Conservation (phyloP, 2,113 vertebrate species). For the Abramis brama region DNA sequence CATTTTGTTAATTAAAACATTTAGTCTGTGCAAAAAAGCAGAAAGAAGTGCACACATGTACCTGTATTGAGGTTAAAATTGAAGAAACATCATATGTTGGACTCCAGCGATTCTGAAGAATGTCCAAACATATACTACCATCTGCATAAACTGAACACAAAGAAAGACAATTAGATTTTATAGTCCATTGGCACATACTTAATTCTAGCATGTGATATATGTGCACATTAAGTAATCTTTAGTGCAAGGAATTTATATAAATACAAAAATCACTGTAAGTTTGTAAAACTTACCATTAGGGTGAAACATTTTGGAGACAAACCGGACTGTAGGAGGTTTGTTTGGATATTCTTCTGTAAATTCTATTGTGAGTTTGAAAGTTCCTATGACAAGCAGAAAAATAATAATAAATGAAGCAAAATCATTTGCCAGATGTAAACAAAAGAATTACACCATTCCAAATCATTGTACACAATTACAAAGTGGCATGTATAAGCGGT, state of each 20-base stretch:
- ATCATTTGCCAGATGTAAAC: neutral
- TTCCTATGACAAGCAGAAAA: slow-evolving; percentile 78
- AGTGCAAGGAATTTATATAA: neutral
- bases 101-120: slow-evolving; percentile 99
- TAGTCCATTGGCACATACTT: neutral
- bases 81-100: slow-evolving; percentile 98
- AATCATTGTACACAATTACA: neutral
- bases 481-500: neutral
- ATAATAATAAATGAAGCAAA: neutral
- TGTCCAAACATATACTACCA: slow-evolving; percentile 99
- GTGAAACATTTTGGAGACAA: slow-evolving; percentile 99
- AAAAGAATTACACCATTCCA: neutral
- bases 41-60: slow-evolving; percentile 58
- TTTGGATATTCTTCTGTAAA: slow-evolving; percentile 99
- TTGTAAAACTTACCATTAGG: slow-evolving; percentile 87
- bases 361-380: slow-evolving; percentile 99
- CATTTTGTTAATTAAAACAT: neutral
- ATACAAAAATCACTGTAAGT: neutral
- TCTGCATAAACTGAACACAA: slow-evolving; percentile 91
- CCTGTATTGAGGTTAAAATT: slow-evolving; percentile 99
- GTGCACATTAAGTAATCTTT: neutral
- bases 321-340: slow-evolving; percentile 98
- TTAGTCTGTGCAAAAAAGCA: neutral
- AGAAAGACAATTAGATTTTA: slow-evolving; percentile 9
- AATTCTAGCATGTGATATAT: neutral